These are phyloP conservation scores for Periophthalmodon schlosseri DNA, from an alignment of 2,113 vertebrate genomes.

Conservation along the genomic window DNA sequence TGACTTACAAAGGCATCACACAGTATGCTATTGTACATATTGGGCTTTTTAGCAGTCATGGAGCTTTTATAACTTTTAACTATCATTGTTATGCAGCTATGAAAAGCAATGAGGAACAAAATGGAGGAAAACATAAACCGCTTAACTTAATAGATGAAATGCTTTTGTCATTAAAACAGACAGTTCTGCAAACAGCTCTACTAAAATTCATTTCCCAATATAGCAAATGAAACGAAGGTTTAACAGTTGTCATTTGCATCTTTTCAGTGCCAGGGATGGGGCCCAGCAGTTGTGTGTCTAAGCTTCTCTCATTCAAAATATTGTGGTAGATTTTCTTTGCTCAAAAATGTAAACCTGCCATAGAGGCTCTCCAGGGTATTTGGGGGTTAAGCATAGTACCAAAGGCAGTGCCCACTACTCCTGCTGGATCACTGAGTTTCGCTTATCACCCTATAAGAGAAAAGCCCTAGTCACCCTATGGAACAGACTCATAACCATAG, in stretches of 20 bases:
- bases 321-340: background rate
- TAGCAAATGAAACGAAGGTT: no score
- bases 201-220: no score
- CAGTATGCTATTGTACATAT: background rate
- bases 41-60: background rate
- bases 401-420: background rate
- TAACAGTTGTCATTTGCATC: no score
- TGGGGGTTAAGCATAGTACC: background rate
- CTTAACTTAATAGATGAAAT: no score
- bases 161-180: no score
- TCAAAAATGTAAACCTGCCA: background rate
- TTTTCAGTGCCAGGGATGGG: no score
- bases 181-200: no score
- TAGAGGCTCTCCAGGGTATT: background rate
- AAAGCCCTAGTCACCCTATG: background rate
- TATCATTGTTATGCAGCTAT: no score
- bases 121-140: background rate
- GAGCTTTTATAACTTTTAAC: background rate
- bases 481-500: conserved; percentile 3
- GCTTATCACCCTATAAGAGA: background rate
- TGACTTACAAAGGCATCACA: background rate
- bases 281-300: no score
- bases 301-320: background rate
- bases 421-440: conserved; percentile 1
- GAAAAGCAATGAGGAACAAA: background rate